Base-by-base conservation (phyloP, 2,113 vertebrate genomes). In the Salvelinus fontinalis region DNA sequence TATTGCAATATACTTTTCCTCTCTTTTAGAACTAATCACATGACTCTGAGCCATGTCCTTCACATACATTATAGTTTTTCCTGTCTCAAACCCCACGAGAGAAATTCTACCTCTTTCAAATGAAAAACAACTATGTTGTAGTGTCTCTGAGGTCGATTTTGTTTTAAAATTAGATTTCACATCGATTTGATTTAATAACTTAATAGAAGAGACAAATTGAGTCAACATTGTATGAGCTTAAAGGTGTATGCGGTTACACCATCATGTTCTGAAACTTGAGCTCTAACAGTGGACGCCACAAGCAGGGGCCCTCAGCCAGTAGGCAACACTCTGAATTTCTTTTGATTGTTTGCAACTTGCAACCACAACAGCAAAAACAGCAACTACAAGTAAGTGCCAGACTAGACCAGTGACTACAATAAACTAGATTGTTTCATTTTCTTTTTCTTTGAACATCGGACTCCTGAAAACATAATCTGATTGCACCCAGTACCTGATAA, bases 401-500 rank as follows among this genome's bases (percentile, higher is more conserved):
- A 93, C 93, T 91, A 92, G 92, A 90, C 92, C 95, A 93, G 92
- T 93, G 93, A 93, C 95, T 95, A 44, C 39, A 44, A 44, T 44
- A 85, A 93, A 86, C 86, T 89, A 90, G 72, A 75, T n/a, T 73
- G 49, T 70, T 49, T 76, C 9, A 44, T 22, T 64, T 90, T 91
- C 84, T 91, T 93, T 91, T 69, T 87, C 9, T 44, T 44, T 44
- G 39, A 92, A 92, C 87, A 82, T 75, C 89, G 93, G 92, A 91
- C 93, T 89, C 79, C 91, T 90, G 91, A 90, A 92, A 89, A 92
- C 87, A 44, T 44, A 92, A 86, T 90, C 86, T 91, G 82, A 92
- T 94, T 93, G 95, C 94, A 93, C 72, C 92, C 94, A 95, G 96
- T 97, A 97, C 97, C 97, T 95, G 94, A 94, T 94, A 82, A 83